Percentiles rank a stretch among this genome's conserved stretches.
Evolutionary conservation across 2,888 invertebrate species (phyloP).

Genomic region (Chloromyia formosa): DNA sequence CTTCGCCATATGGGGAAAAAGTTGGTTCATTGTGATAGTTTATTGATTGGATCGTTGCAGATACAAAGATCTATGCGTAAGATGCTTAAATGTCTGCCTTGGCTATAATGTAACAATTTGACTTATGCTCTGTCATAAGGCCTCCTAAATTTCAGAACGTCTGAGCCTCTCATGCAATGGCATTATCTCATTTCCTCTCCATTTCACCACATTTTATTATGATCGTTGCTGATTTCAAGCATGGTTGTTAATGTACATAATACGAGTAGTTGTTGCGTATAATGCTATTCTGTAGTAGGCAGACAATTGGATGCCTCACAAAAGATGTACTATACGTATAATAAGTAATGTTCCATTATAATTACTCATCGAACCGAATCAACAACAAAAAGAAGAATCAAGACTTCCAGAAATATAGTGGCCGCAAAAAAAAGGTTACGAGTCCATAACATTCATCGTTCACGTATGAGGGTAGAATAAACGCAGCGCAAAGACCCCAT

Average conservation of each 20-base stretch:
- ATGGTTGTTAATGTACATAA: neutral
- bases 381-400: constrained; percentile 1
- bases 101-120: neutral
- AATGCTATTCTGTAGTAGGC: neutral
- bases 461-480: neutral
- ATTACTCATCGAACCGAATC: constrained; percentile 38
- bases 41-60: neutral
- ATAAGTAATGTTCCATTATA: constrained; percentile 35
- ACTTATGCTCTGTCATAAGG: neutral
- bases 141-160: neutral
- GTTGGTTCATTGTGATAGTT: neutral
- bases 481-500: neutral
- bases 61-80: neutral
- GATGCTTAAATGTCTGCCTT: neutral
- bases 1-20: neutral
- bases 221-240: neutral
- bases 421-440: neutral
- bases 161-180: neutral
- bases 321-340: constrained; percentile 10
- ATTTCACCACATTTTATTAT: constrained; percentile 29
- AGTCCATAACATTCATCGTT: no score
- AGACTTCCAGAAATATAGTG: constrained; percentile 7
- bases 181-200: constrained; percentile 25
- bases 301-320: constrained; percentile 20
- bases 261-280: neutral